These are phyloP conservation scores for Drosophila pseudotakahashii DNA, from an alignment of 2,888 invertebrate genomes.

Conservation along the genomic window DNA sequence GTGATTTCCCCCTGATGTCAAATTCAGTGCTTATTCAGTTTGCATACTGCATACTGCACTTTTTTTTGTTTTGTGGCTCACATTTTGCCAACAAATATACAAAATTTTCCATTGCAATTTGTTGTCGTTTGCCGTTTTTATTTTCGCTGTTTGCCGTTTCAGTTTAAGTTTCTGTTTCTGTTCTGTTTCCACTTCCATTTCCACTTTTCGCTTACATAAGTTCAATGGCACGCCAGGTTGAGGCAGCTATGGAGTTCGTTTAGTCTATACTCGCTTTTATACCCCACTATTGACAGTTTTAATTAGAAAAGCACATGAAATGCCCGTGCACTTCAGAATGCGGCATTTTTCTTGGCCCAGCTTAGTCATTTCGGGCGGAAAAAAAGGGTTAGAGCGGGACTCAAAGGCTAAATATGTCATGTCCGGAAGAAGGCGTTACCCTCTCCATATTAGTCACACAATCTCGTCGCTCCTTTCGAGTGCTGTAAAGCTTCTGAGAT, in stretches of 20 bases:
- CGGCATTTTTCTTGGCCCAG: slow-evolving; percentile 40
- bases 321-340: slow-evolving; percentile 36
- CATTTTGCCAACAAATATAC: slow-evolving; percentile 55
- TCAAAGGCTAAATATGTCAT: slow-evolving; percentile 39
- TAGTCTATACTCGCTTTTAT: not conserved
- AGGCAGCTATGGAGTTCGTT: slow-evolving; percentile 37
- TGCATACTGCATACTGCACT: slow-evolving; percentile 19
- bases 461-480: not conserved
- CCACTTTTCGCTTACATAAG: slow-evolving; percentile 71
- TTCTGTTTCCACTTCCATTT: slow-evolving; percentile 21
- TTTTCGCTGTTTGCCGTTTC: slow-evolving; percentile 40
- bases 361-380: slow-evolving; percentile 26
- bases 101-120: slow-evolving; percentile 70
- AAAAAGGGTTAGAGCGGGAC: not conserved
- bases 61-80: slow-evolving; percentile 48
- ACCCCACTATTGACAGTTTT: slow-evolving; percentile 36
- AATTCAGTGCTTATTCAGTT: slow-evolving; percentile 21
- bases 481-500: slow-evolving; percentile 35
- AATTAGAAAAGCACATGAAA: slow-evolving; percentile 56
- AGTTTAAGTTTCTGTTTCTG: slow-evolving; percentile 9
- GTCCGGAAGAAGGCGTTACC: slow-evolving; percentile 22
- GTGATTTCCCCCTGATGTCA: slow-evolving; percentile 51
- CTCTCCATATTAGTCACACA: slow-evolving; percentile 43
- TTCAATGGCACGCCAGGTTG: slow-evolving; percentile 67
- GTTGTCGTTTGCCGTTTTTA: slow-evolving; percentile 64